Base-by-base conservation (phyloP, 2,888 invertebrate species). In the Gortyna flavago region DNA sequence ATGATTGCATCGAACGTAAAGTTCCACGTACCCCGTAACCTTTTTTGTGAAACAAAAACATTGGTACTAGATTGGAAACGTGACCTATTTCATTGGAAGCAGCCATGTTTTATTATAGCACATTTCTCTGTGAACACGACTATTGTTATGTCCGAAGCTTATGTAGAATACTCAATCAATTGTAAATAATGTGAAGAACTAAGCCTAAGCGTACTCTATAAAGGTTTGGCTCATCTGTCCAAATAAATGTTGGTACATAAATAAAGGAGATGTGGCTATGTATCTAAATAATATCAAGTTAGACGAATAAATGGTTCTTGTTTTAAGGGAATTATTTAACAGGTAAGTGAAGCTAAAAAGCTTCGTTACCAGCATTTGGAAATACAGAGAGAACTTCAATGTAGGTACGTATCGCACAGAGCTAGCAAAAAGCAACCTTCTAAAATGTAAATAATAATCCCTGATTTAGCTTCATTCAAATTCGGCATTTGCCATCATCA, bases 61-160 rank as follows among this genome's bases (percentile, higher is more conserved):
- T 81, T 79, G 85, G 73, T 75, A 72, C 83, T 88, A 87, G 85
- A 88, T 87, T 87, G 88, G 77, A 89, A 89, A 89, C 88, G 88
- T 85, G 89, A 85, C 87, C 84, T 87, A 83, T 87, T 86, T 88
- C 81, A 84, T 74, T 84, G 81, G 70, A 81, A 71, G 54, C 79
- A 68, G 65, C 77, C 73, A 67, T 81, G 83, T 81, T 86, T 84
- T 84, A 88, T 85, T 87, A 85, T 80, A 74, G 72, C 83, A 85
- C 83, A 85, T 84, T 86, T 89, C 76, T 87, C 80, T 77, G 74
- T 61, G 44, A 44, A 79, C 77, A 66, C 80, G 66, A 85, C 81
- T 84, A 85, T 79, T 87, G 85, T 87, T 85, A 85, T 79, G 68
- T 79, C 54, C 44, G 51, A 35, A 69, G 57, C 80, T 73, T 76